A percentile compares a stretch with the other conserved stretches of the same genome.
Evolutionary conservation across 2,888 invertebrate genomes (phyloP).

Genomic region (Sphinx pinastri): DNA sequence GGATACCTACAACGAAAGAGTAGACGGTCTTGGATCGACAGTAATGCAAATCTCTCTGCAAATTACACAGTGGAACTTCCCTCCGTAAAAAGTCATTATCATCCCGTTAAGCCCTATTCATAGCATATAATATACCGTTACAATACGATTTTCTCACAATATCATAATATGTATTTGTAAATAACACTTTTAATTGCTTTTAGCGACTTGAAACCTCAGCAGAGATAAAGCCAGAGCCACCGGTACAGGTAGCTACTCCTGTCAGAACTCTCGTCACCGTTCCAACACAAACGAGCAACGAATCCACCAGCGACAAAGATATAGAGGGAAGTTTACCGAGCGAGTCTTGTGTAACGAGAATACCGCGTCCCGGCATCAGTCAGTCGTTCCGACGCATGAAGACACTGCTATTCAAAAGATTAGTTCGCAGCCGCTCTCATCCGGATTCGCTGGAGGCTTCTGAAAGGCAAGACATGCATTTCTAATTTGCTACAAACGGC

Average conservation of each 20-base stretch:
- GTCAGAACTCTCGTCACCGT: not conserved
- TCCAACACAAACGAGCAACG: conserved; percentile 25
- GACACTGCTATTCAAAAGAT: conserved; percentile 51
- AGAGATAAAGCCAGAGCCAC: conserved; percentile 24
- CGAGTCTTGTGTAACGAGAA: conserved; percentile 41
- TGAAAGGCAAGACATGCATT: conserved; percentile 47
- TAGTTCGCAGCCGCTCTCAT: conserved; percentile 43
- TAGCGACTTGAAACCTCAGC: conserved; percentile 54
- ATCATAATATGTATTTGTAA: too few species aligned
- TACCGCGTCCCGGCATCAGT: conserved; percentile 64
- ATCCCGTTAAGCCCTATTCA: too few species aligned
- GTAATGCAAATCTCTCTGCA: too few species aligned
- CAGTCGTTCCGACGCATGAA: conserved; percentile 63
- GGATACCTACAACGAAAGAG: too few species aligned
- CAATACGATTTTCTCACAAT: too few species aligned
- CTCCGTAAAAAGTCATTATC: too few species aligned
- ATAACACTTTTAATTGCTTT: conserved; percentile 2
- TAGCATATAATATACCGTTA: too few species aligned
- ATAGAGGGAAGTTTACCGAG: conserved; percentile 38
- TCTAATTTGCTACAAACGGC: conserved; percentile 5
- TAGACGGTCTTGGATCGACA: too few species aligned
- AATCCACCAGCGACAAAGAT: conserved; percentile 28
- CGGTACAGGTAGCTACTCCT: conserved; percentile 24
- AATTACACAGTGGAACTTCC: too few species aligned
- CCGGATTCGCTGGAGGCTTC: conserved; percentile 54